A percentile compares a stretch with the other conserved stretches of the same genome.
These are phyloP conservation scores for Sebastes kiyomatsui DNA, from an alignment of 2,797 vertebrate species.

Conservation along the genomic window DNA sequence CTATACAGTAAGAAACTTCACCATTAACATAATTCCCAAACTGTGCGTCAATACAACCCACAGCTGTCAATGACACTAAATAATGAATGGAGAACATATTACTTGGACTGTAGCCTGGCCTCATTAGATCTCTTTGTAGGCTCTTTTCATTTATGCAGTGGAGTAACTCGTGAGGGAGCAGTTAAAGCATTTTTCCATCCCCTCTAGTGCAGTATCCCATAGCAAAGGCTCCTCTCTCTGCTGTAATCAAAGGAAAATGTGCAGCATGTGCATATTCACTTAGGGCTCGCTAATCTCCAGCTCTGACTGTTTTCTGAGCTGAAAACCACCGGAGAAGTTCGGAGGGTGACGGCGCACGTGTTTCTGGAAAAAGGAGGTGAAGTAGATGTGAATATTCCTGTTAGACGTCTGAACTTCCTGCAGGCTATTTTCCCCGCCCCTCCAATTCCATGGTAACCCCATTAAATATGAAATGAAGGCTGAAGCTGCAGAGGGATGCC, in stretches of 20 bases:
- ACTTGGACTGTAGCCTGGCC: constrained; percentile 38
- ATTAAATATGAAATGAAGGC: constrained; percentile 37
- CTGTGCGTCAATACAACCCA: constrained; percentile 9
- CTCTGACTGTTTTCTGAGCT: constrained; percentile 32
- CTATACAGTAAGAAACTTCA: not conserved
- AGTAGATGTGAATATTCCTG: constrained; percentile 23
- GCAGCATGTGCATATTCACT: constrained; percentile 64
- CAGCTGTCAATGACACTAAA: constrained; percentile 52
- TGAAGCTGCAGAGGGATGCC: constrained; percentile 31
- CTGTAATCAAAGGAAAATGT: constrained; percentile 70
- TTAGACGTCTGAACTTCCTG: constrained; percentile 37
- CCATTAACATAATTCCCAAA: constrained; percentile 4
- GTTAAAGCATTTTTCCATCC: constrained; percentile 50
- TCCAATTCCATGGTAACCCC: constrained; percentile 20
- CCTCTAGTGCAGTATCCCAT: constrained; percentile 34
- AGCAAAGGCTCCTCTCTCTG: constrained; percentile 40
- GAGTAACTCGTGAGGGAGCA: constrained; percentile 49
- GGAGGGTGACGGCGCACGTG: not conserved
- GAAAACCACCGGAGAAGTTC: constrained; percentile 26
- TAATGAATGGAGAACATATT: constrained; percentile 61
- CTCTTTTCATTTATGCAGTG: constrained; percentile 38
- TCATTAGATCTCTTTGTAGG: constrained; percentile 57
- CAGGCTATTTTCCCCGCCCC: constrained; percentile 15
- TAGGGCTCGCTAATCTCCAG: constrained; percentile 63
- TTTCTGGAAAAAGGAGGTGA: constrained; percentile 26